Base-by-base conservation (phyloP, 2,797 vertebrate genomes). In the Tarsius wallacei region DNA sequence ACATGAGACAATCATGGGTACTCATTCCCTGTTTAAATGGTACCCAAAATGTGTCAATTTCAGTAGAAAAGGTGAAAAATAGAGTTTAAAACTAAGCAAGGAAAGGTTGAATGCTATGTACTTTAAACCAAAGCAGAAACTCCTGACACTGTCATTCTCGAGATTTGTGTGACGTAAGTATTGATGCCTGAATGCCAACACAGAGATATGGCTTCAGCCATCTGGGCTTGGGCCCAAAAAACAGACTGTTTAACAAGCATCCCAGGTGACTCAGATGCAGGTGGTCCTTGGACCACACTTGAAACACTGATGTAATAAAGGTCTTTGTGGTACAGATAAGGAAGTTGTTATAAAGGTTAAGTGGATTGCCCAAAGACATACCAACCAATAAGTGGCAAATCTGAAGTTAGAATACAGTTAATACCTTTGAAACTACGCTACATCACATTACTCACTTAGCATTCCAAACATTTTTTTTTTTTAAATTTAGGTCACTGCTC, bases 381-480 rank as follows among this genome's bases (percentile, higher is more conserved):
- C 2, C 73, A 42, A 76, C 55, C 12, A 49, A 31, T 6, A 76
- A 76, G 19, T 1, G 8, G 49, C 13, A 36, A 84, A 42, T 53
- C 53, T 26, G 26, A 12, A 95, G 66, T 64, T 9, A 33, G 66
- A 93, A 77, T 12, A 53, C 0, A 89, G 49, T 49, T 64, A 74
- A 87, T 12, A 47, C 19, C 57, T 84, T 86, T 59, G 33, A 26
- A 73, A 57, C 63, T 63, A 63, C 15, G 26, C 5, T 55, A 49
- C n/a, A 21, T 59, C 68, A 26, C 33, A 66, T 87, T 78, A 80
- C 82, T 89, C 94, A 53, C 77, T 87, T 70, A 73, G 36, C 63
- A 70, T 80, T 90, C 63, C 90, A 74, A n/a, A 36, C 55, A 28
- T 59, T 90, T 94, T 74, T 85, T 47, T 73, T 76, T 78, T 66